Evolutionary conservation across 2,113 vertebrate species (phyloP), one percentile per base, ranked within the genome.

Genomic region (Oriolus oriolus): DNA sequence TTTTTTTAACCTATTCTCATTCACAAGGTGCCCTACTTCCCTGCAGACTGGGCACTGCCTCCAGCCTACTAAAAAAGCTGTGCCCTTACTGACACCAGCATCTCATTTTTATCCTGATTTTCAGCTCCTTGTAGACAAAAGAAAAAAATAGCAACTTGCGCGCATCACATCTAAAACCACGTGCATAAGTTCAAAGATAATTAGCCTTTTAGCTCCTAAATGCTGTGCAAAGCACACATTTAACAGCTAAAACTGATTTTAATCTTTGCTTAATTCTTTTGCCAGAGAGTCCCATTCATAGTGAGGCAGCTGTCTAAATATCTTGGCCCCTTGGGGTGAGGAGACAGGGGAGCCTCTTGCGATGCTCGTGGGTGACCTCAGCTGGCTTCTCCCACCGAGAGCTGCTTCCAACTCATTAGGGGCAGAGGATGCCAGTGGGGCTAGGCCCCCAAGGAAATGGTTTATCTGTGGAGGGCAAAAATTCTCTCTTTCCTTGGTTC

Each of bases 241-340:
- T 91, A 96, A 94, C 85, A 94, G 88, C 93, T 95, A 97, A 93
- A 97, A 93, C 76, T 93, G 96, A 96, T 97, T 96, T 91, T 97
- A 96, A 96, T 96, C 96, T 96, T 88, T 93, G 82, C 95, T 97
- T 96, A 96, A 96, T 96, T 96, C 96, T 93, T 93, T 80, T 96
- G 95, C 96, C 96, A 95, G 95, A 71, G 70, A 96, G 87, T 66
- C 90, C 75, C 95, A 94, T 97, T 95, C 87, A 80, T 8, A 81
- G 75, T 22, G 82, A 95, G 75, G 87, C 93, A 96, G 93, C 95
- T 96, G 96, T 94, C 85, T 96, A 97, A 96, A 90, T 96, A 95
- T 64, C 92, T 81, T 9, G 2, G 90, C 64, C 95, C 87, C 92
- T 90, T 94, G 95, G 93, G 93, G 85, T 41, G 28, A 89, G 71